A percentile compares a stretch with the other conserved stretches of the same genome.
Conservation (phyloP, 2,113 vertebrate genomes). For the Sinocyclocheilus maitianheensis region DNA sequence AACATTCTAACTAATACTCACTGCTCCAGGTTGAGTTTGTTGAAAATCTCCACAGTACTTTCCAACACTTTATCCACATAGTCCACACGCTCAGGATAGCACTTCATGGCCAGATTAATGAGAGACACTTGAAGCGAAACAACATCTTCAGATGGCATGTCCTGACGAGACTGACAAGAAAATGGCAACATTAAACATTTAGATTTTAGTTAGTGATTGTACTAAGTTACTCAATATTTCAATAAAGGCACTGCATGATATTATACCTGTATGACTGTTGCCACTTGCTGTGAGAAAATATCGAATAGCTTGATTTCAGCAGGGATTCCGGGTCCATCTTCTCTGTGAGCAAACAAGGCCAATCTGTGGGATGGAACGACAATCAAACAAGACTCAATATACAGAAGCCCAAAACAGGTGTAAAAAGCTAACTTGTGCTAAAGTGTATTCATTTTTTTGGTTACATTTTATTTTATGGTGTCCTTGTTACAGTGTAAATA, state of each 20-base stretch:
- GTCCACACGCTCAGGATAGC: constrained; percentile 97
- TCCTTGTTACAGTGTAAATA: no score
- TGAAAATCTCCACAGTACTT: constrained; percentile 98
- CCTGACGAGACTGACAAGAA: constrained; percentile 87
- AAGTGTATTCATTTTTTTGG: not conserved
- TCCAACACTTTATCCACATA: constrained; percentile 98
- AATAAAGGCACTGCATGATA: not conserved
- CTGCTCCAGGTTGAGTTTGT: constrained; percentile 98
- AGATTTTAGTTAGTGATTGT: not conserved
- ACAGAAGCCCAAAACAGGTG: not conserved
- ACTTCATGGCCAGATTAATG: constrained; percentile 98
- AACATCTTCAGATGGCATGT: constrained; percentile 98
- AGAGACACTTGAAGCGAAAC: constrained; percentile 98
- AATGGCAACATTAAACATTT: not conserved
- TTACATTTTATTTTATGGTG: no score
- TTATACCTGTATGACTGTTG: constrained; percentile 94
- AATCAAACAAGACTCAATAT: not conserved
- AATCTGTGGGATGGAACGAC: constrained; percentile 70
- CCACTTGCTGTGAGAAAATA: constrained; percentile 98
- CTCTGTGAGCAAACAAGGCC: constrained; percentile 96
- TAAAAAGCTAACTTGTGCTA: not conserved
- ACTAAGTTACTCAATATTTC: not conserved
- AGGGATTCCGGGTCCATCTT: constrained; percentile 97
- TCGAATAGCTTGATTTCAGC: constrained; percentile 98
- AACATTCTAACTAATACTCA: constrained; percentile 72